A percentile compares a stretch with the other conserved stretches of the same genome.
These are phyloP conservation scores for Lota lota DNA, from an alignment of 2,113 vertebrate genomes.

Conservation along the genomic window DNA sequence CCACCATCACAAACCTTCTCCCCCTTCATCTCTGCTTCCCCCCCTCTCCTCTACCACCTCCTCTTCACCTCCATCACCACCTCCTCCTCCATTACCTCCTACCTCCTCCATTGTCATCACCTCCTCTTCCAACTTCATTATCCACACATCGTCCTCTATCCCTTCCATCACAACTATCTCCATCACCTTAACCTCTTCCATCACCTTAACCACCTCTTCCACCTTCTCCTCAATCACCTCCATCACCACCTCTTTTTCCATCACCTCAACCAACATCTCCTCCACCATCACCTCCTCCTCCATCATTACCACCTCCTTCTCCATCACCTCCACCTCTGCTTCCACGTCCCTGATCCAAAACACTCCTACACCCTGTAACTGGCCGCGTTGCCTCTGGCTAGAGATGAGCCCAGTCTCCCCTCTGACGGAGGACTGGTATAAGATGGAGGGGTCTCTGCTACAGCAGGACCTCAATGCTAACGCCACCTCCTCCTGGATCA, in stretches of 20 bases:
- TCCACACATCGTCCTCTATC: neutral
- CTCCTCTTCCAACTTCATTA: no score
- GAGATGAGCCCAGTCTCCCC: slow-evolving; percentile 74
- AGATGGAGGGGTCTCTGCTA: slow-evolving; percentile 77
- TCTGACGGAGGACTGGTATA: slow-evolving; percentile 77
- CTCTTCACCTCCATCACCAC: neutral
- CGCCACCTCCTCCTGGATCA: slow-evolving; percentile 81
- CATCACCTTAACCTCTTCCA: no score
- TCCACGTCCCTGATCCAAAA: slow-evolving; percentile 57
- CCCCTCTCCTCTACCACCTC: neutral
- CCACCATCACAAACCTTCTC: neutral
- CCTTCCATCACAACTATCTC: no score
- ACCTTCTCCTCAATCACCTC: no score
- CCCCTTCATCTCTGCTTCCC: no score
- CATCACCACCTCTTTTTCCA: neutral
- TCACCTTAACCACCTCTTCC: no score
- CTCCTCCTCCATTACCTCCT: slow-evolving; percentile 51
- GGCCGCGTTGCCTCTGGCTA: slow-evolving; percentile 55
- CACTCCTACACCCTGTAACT: slow-evolving; percentile 61
- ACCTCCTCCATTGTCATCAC: neutral
- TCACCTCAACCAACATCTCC: no score
- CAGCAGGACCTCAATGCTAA: slow-evolving; percentile 83
- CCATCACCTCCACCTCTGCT: slow-evolving; percentile 49
- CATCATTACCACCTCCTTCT: slow-evolving; percentile 24
- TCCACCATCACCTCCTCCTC: neutral